Percentiles rank a stretch among this genome's conserved stretches.
These are phyloP conservation scores for Andrena flavipes DNA, from an alignment of 2,888 invertebrate species.

Conservation along the genomic window DNA sequence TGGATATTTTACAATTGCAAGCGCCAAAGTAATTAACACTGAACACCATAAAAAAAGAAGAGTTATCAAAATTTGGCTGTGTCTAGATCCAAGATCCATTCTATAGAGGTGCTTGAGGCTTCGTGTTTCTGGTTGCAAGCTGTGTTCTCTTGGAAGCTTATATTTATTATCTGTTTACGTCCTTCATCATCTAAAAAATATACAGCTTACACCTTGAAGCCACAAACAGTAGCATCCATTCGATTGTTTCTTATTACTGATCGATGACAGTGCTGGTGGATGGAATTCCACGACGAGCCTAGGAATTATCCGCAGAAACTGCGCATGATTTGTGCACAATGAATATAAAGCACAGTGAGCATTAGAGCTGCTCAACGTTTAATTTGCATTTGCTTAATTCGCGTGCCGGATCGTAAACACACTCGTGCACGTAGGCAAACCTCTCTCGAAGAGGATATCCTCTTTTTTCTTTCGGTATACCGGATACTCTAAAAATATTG, in stretches of 20 bases:
- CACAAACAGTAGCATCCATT: conserved; percentile 19
- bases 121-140: background rate
- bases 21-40: conserved; percentile 57
- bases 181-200: background rate
- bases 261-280: conserved; percentile 38
- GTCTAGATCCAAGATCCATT: conserved; percentile 36
- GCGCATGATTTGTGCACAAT: conserved; percentile 64
- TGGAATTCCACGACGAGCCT: conserved; percentile 44
- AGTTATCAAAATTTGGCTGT: conserved; percentile 26
- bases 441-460: background rate
- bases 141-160: background rate
- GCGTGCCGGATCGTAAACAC: conserved; percentile 5
- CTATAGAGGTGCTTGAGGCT: conserved; percentile 7
- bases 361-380: background rate
- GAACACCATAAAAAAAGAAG: conserved; percentile 31
- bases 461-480: background rate
- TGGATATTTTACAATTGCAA: conserved; percentile 47
- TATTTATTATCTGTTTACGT: too few species aligned
- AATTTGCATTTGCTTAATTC: conserved; percentile 26
- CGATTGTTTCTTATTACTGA: conserved; percentile 31
- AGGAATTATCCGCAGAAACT: conserved; percentile 56
- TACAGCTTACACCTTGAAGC: conserved; percentile 1
- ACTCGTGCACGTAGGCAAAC: conserved; percentile 8
- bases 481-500: conserved; percentile 49
- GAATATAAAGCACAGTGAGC: conserved; percentile 58